phyloP scores from a whole-genome alignment of 2,797 vertebrate species.

The Erethizon dorsatum region DNA sequence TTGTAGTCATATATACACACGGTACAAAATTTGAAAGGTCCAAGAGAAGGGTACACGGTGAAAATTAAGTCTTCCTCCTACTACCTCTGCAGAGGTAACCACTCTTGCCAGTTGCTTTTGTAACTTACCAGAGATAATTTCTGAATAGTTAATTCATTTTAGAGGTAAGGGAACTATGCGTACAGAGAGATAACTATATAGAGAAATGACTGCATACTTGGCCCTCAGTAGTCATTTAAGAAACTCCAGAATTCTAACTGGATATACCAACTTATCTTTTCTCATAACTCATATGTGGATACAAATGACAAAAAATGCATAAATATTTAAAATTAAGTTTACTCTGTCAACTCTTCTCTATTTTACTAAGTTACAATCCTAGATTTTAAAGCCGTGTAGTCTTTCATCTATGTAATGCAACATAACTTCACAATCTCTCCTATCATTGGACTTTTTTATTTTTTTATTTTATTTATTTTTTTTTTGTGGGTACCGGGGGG shows the following conservation, averaged over 20 bases:
- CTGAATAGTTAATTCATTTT: not conserved
- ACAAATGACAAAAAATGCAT: not conserved
- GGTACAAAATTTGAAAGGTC: constrained; percentile 24
- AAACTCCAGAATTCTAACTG: constrained; percentile 9
- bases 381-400: not conserved
- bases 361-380: not conserved
- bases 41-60: not conserved
- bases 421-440: not conserved
- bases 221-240: not conserved
- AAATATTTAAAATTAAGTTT: not conserved
- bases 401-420: not conserved
- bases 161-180: not conserved
- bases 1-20: not conserved
- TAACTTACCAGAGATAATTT: not conserved
- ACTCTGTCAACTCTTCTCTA: not conserved
- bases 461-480: too few relatives aligned
- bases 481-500: too few relatives aligned
- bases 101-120: not conserved
- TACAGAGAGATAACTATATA: not conserved
- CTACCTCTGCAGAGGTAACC: not conserved
- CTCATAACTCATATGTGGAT: not conserved
- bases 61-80: not conserved
- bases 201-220: not conserved
- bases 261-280: not conserved
- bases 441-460: too few relatives aligned